Evolutionary conservation across 2,113 vertebrate species (phyloP).

Genomic region (Telmatochromis brichardi): DNA sequence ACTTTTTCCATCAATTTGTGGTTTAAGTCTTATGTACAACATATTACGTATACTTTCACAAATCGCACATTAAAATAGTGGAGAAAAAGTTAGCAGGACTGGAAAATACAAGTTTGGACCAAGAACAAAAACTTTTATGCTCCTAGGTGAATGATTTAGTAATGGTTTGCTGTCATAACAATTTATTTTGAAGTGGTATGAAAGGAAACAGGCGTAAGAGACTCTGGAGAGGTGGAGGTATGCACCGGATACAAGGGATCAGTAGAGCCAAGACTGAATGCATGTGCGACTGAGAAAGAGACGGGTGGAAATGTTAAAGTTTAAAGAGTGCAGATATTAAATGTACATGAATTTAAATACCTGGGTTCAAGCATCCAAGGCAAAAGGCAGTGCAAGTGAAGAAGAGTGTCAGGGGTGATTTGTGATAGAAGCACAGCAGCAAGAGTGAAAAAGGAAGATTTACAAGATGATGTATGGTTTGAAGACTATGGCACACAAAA

Average conservation of each 20-base stretch:
- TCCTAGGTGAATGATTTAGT: neutral
- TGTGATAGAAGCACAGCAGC: neutral
- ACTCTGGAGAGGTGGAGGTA: neutral
- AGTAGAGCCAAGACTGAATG: neutral
- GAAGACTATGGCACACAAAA: fast-evolving
- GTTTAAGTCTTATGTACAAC: fast-evolving
- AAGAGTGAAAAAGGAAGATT: neutral
- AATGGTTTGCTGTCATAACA: neutral
- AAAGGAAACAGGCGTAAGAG: neutral
- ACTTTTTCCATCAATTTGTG: neutral
- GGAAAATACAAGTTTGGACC: neutral
- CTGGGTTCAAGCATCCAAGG: neutral
- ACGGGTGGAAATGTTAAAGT: neutral
- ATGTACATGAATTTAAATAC: neutral
- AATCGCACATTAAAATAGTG: neutral
- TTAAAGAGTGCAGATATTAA: neutral
- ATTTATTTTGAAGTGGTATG: neutral
- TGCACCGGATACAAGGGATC: neutral
- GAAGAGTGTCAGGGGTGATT: neutral
- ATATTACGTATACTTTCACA: neutral
- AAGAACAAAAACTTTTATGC: neutral
- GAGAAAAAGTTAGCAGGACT: neutral
- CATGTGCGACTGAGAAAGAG: neutral
- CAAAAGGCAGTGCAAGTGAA: neutral
- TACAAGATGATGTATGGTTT: neutral